Conservation (phyloP, 2,888 invertebrate genomes). For the Dione vanillae region DNA sequence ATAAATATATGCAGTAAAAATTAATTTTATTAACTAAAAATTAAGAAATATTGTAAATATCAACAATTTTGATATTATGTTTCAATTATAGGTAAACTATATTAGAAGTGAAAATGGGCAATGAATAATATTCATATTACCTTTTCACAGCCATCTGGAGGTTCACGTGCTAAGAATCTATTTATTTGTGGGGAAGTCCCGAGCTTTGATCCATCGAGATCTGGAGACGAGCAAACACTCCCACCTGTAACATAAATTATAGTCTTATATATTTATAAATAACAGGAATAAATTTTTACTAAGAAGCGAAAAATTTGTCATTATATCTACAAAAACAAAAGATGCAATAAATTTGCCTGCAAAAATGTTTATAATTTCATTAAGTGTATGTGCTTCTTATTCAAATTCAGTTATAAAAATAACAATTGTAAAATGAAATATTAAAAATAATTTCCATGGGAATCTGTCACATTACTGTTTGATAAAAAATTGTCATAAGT, state of each 20-base stretch:
- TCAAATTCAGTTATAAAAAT: background rate
- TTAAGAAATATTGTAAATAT: no score
- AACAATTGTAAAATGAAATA: background rate
- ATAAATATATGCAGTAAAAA: no score
- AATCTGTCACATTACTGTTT: background rate
- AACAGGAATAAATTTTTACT: background rate
- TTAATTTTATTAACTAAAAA: no score
- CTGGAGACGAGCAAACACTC: slow-evolving; percentile 90
- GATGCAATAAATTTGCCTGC: background rate
- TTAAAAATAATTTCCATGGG: background rate
- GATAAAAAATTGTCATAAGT: background rate
- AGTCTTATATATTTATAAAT: background rate
- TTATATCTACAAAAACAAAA: slow-evolving; percentile 17
- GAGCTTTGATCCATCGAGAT: slow-evolving; percentile 87
- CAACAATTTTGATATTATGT: no score
- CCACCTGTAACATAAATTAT: slow-evolving; percentile 82
- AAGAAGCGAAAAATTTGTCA: slow-evolving; percentile 9
- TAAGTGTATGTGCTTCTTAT: slow-evolving; percentile 10
- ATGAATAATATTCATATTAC: slow-evolving; percentile 59
- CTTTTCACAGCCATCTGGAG: slow-evolving; percentile 95
- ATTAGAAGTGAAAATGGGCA: background rate
- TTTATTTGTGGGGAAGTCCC: slow-evolving; percentile 94
- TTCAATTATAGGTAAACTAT: no score
- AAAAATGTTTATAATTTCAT: background rate
- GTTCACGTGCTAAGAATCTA: slow-evolving; percentile 92